Base-by-base conservation (phyloP, 2,797 vertebrate species). In the Crenichthys baileyi region DNA sequence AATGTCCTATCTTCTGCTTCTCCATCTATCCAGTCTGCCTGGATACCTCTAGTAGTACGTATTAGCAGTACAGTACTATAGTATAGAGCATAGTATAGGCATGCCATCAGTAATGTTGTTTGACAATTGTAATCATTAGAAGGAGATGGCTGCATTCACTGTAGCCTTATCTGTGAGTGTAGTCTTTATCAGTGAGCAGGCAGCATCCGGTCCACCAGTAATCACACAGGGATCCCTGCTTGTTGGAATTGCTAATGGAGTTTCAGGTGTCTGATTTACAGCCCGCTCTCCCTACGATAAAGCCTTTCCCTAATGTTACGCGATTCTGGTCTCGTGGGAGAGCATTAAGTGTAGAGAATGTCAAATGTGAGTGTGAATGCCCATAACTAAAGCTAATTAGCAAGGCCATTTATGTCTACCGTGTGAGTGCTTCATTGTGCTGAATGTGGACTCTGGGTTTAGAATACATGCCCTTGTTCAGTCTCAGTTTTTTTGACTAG, bases 191-290 rank as follows among this genome's bases (percentile, higher is more conserved):
- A 79, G 85, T 72, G 39, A 79, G 78, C 36, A 63, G 82, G 79
- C 79, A 89, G 85, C 70, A 75, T 83, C 72, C 50, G 18, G 29
- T 81, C 81, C 85, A 73, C 60, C 68, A 75, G 85, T 89, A 87
- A 92, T 93, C 91, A 90, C 83, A 70, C 75, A 82, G 83, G 70
- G 75, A 78, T 81, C 81, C 79, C 76, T 78, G 83, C 83, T 87
- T 83, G 78, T 77, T 87, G 85, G 79, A 89, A 87, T 88, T 76
- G 55, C 85, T 92, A 93, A 93, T 90, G 75, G 79, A 72, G 84
- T 91, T 92, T 90, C 89, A 92, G 91, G 90, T 90, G 85, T 79
- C 81, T 91, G 90, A 92, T 93, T 90, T 92, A 88, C 88, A 87
- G 74, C 75, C 83, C 82, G 65, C 73, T 71, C 68, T 81, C 50